Conservation (phyloP, 2,113 vertebrate genomes). For the Centrocercus urophasianus region DNA sequence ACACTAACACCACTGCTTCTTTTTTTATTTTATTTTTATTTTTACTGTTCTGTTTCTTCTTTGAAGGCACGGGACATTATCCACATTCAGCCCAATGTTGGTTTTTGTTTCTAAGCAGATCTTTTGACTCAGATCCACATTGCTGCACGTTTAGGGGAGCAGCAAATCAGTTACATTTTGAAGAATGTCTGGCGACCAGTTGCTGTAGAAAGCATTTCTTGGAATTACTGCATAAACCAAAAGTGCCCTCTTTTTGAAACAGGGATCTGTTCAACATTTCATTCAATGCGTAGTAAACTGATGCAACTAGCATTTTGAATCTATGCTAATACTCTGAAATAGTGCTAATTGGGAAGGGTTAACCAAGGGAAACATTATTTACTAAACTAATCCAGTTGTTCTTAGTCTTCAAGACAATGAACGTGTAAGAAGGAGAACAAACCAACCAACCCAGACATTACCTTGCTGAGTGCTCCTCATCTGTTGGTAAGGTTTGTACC, state of each 20-base stretch:
- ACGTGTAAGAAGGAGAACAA: neutral
- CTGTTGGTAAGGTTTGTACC: neutral
- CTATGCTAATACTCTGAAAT: conserved; percentile 22
- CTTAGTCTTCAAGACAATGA: neutral
- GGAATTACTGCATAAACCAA: conserved; percentile 60
- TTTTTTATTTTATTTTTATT: neutral
- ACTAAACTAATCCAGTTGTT: neutral
- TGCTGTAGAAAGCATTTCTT: conserved; percentile 14
- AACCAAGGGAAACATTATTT: neutral
- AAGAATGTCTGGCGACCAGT: conserved; percentile 6
- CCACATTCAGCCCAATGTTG: neutral
- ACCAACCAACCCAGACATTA: neutral
- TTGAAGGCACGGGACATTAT: neutral
- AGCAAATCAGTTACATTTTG: neutral
- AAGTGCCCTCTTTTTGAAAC: conserved; percentile 68
- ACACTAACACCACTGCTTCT: conserved; percentile 31
- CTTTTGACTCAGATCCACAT: neutral
- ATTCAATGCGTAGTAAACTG: neutral
- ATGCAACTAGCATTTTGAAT: neutral
- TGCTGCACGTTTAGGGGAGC: conserved; percentile 21
- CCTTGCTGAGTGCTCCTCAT: neutral
- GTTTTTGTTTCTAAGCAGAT: neutral
- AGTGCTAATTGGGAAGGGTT: conserved; percentile 32
- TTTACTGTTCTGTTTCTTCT: neutral
- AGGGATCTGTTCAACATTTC: conserved; percentile 28